Base-by-base conservation (phyloP, 2,888 invertebrate species). In the Timema cristinae region DNA sequence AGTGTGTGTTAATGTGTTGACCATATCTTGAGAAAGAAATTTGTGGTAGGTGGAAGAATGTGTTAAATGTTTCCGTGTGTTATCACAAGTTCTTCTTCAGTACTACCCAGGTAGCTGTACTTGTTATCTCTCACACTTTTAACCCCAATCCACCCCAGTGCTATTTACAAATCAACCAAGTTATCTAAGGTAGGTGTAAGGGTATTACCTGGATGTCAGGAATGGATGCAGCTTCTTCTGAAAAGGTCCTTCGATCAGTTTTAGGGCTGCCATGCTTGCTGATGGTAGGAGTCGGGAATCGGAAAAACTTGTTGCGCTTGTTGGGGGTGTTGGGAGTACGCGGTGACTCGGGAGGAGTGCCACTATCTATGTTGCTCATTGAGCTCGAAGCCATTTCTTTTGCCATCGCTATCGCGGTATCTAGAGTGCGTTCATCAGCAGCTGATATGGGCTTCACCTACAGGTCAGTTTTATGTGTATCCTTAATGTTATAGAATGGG, bases 371-470 rank as follows among this genome's bases (percentile, higher is more conserved):
- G 71, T 82, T 82, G 69, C 80, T 78, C 82, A 84, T 85, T 77
- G 81, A 90, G 85, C 88, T 87, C 67, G 90, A 89, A 66, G 94
- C 95, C 73, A 97, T 87, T 83, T 97, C 95, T 81, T 95, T 95
- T 32, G 96, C 97, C 84, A 97, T 87, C 70, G 95, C 95, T 74
- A 97, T 95, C 0, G 97, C 97, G 32, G 93, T 93, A 78, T 97
- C 94, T 73, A 98, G 85, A 9, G 94, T 94, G 81, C 91, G 93
- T 81, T 95, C 91, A 79, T 97, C 97, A 74, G 95, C 91, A 0
- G 95, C 93, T 11, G 97, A 97, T 84, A 98, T 96, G 5, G 92
- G 94, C 82, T 97, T 97, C 80, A 97, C 92, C 85, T 85, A 56
- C 8, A 71, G 66, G 7, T 15, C 32, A 52, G 13, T 13, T 32